Conservation (phyloP, 2,113 vertebrate species). For the Zosterops japonicus region DNA sequence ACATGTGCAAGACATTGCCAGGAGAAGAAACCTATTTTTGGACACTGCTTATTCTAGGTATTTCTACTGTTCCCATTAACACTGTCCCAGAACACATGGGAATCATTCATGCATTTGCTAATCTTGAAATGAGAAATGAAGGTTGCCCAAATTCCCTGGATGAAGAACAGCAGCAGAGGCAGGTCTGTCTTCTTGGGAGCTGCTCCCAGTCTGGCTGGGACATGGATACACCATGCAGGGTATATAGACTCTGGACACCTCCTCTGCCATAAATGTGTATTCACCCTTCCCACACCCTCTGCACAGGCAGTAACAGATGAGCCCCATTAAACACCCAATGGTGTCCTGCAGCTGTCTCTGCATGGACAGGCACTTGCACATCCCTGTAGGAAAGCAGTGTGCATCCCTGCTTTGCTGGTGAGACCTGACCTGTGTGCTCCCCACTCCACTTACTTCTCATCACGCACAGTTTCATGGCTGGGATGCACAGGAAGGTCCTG, state of each 20-base stretch:
- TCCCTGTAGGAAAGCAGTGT: background rate
- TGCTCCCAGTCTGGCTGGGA: background rate
- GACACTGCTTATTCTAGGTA: background rate
- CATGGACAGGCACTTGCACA: background rate
- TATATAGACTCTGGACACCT: background rate
- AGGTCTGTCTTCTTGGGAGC: background rate
- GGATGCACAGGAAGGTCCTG: background rate
- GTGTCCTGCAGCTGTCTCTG: background rate
- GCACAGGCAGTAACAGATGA: fast-evolving
- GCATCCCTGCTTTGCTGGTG: background rate
- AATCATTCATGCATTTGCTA: background rate
- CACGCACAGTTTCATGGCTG: background rate
- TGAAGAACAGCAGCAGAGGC: background rate
- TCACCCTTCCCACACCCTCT: background rate
- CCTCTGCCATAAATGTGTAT: background rate
- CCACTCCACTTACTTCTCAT: background rate
- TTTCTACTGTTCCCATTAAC: background rate
- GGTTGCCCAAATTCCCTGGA: background rate
- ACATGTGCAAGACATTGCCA: slow-evolving; percentile 2
- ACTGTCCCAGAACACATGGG: background rate
- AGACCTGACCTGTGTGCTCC: background rate
- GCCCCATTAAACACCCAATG: fast-evolving
- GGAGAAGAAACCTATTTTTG: slow-evolving; percentile 33
- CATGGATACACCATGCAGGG: fast-evolving
- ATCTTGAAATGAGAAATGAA: background rate